Evolutionary conservation across 92 coral and sea anemone genomes (phyloP).

Genomic region (Actinostola sp.): DNA sequence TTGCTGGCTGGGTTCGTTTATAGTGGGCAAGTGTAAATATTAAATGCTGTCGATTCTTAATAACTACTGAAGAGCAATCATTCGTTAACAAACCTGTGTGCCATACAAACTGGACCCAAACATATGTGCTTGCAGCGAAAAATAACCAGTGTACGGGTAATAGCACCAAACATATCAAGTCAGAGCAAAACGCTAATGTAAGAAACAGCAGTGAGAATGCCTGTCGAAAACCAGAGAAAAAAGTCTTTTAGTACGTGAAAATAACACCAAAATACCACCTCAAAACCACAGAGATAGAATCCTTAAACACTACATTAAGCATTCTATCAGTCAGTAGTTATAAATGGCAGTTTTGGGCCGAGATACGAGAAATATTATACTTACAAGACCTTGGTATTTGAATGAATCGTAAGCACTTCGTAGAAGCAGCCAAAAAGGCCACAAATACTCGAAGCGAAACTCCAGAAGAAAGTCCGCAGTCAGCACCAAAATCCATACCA

Average conservation of each 20-base stretch:
- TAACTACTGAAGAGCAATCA: not conserved
- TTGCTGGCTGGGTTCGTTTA: too few relatives aligned
- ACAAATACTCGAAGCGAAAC: conserved; percentile 99
- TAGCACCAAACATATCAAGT: conserved; percentile 84
- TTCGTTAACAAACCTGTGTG: conserved; percentile 79
- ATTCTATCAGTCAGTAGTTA: not conserved
- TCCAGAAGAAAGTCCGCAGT: conserved; percentile 98
- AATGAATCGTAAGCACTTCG: conserved; percentile 99
- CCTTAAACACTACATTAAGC: conserved; percentile 6
- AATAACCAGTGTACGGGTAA: conserved; percentile 98
- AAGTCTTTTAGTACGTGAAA: conserved; percentile 9
- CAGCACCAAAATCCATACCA: conserved; percentile 96
- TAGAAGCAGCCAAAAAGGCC: conserved; percentile 99
- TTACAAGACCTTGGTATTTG: conserved; percentile 99
- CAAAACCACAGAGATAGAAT: conserved; percentile 47
- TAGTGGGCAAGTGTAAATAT: too few relatives aligned
- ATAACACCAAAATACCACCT: not conserved
- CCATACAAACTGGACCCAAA: conserved; percentile 99
- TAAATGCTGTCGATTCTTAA: too few relatives aligned
- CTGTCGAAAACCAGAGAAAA: conserved; percentile 44
- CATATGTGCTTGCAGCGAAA: conserved; percentile 98
- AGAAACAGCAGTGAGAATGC: conserved; percentile 96
- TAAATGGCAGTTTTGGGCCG: conserved; percentile 3
- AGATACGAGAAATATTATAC: conserved; percentile 19
- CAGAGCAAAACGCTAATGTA: conserved; percentile 96